A percentile compares a stretch with the other conserved stretches of the same genome.
Evolutionary conservation across 2,113 vertebrate species (phyloP).

Genomic region (Lanius ludovicianus): DNA sequence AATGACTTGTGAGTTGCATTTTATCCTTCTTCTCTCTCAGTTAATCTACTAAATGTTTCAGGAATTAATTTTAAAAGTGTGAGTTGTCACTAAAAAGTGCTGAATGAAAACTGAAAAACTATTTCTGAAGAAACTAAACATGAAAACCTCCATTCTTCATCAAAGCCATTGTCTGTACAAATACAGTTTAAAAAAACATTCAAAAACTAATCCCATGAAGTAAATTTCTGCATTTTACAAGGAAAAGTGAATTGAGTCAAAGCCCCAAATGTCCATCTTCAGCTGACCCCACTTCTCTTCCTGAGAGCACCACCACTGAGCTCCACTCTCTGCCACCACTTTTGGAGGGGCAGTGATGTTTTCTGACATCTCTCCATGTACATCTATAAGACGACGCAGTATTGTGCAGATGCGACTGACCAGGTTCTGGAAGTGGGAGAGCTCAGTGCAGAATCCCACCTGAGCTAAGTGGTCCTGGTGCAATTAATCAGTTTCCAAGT

Average conservation of each 20-base stretch:
- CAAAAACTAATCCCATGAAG: not conserved
- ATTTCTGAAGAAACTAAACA: not conserved
- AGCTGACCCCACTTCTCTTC: not conserved
- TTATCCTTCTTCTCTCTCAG: not conserved
- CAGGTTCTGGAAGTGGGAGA: not conserved
- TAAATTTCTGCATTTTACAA: not conserved
- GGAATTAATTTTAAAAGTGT: not conserved
- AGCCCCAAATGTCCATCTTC: not conserved
- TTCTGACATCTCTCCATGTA: not conserved
- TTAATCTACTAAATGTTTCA: not conserved
- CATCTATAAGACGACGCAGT: no score
- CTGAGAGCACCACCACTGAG: not conserved
- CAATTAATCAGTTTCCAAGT: not conserved
- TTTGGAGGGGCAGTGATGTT: not conserved
- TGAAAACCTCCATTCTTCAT: not conserved
- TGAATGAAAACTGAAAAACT: not conserved
- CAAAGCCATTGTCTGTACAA: not conserved
- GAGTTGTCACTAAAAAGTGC: not conserved
- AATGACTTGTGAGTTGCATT: not conserved
- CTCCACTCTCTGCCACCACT: not conserved
- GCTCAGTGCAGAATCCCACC: not conserved
- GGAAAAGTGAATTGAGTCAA: not conserved
- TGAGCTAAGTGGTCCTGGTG: not conserved
- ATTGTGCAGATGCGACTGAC: fast-evolving
- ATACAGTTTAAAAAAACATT: not conserved